phyloP scores from a whole-genome alignment of 2,113 vertebrate species.

The Corythoichthys haematopterus region DNA sequence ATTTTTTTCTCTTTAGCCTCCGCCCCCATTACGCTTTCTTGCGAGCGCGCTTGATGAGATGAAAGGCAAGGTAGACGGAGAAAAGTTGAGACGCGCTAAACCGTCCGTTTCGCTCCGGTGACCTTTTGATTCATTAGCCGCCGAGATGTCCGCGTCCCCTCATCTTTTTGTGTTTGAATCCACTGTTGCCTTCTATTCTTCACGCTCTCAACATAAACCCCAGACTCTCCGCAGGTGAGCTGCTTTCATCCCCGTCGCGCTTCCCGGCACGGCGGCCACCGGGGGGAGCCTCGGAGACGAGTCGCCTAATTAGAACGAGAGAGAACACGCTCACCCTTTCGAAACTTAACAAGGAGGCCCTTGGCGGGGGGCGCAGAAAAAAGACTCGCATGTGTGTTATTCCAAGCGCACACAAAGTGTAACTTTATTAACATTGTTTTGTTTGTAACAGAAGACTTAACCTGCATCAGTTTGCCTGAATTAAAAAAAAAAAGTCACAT shows the following conservation, averaged over 20 bases:
- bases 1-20: slow-evolving; percentile 10
- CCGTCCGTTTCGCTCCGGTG: slow-evolving; percentile 32
- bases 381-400: neutral
- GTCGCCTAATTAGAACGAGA: slow-evolving; percentile 67
- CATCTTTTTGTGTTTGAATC: slow-evolving; percentile 21
- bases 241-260: slow-evolving; percentile 65
- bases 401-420: slow-evolving; percentile 7
- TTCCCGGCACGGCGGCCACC: slow-evolving; percentile 40
- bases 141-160: slow-evolving; percentile 30
- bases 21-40: slow-evolving; percentile 11
- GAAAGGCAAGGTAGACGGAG: slow-evolving; percentile 28
- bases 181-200: slow-evolving; percentile 12
- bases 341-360: slow-evolving; percentile 56
- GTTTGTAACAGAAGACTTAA: too few species aligned
- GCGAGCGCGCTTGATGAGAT: slow-evolving; percentile 34
- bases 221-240: slow-evolving; percentile 69
- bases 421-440: too few species aligned
- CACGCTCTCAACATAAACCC: slow-evolving; percentile 53
- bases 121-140: slow-evolving; percentile 57
- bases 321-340: slow-evolving; percentile 46
- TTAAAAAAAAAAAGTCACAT: too few species aligned
- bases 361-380: slow-evolving; percentile 39
- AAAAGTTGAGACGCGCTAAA: slow-evolving; percentile 9
- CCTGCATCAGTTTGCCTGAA: too few species aligned
- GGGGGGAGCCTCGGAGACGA: slow-evolving; percentile 54